These are phyloP conservation scores for Rhineura floridana DNA, from an alignment of 2,113 vertebrate genomes.

Conservation along the genomic window DNA sequence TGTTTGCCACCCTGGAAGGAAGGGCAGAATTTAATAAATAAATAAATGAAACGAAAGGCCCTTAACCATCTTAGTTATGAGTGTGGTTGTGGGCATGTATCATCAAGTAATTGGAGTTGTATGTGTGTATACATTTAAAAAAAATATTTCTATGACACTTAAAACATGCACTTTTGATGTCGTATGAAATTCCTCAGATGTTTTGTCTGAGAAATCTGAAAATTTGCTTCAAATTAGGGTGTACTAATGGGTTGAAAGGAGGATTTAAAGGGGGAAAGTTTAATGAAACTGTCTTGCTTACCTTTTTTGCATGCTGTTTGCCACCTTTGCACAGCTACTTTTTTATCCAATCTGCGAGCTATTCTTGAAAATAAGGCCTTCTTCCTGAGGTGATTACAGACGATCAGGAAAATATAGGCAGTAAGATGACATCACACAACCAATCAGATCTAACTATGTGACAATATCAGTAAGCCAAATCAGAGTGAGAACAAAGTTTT, in stretches of 20 bases:
- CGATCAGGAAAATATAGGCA: too few species aligned
- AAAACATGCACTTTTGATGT: not conserved
- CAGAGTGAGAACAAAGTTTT: not conserved
- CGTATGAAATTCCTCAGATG: not conserved
- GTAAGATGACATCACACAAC: not conserved
- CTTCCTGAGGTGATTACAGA: not conserved
- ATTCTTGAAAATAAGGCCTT: not conserved
- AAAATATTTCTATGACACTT: too few species aligned
- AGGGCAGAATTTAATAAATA: too few species aligned
- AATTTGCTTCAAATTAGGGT: not conserved
- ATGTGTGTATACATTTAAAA: too few species aligned
- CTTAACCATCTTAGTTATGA: too few species aligned
- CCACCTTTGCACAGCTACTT: not conserved
- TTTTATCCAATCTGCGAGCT: not conserved
- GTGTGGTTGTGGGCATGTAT: too few species aligned
- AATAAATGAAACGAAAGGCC: too few species aligned
- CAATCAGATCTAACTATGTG: not conserved
- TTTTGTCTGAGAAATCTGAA: not conserved
- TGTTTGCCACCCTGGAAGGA: too few species aligned
- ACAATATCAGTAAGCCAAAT: not conserved
- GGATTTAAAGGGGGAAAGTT: not conserved
- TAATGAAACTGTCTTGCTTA: not conserved
- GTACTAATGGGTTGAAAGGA: not conserved
- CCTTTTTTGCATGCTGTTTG: not conserved
- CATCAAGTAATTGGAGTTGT: too few species aligned